These are phyloP conservation scores for Orthosia gracilis DNA, from an alignment of 2,888 invertebrate genomes.

Conservation along the genomic window DNA sequence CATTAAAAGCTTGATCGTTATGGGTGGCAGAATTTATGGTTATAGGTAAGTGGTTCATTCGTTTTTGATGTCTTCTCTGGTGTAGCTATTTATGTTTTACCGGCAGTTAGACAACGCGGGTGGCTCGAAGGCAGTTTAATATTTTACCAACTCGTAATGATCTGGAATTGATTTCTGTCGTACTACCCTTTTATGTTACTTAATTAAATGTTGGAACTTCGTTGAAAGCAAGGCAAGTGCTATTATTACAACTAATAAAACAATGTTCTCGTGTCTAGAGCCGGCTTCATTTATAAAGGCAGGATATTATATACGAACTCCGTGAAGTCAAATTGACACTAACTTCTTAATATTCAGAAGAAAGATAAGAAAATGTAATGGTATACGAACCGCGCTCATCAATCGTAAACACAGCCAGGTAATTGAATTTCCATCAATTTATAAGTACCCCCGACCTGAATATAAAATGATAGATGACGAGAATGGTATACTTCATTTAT, in stretches of 20 bases:
- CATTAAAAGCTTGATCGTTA: conserved; percentile 39
- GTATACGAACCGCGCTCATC: conserved; percentile 38
- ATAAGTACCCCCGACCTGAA: conserved; percentile 64
- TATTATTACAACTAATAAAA: conserved; percentile 3
- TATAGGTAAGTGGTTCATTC: conserved; percentile 72
- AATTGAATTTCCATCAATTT: conserved; percentile 66
- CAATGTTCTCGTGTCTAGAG: background rate
- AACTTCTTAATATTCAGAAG: conserved; percentile 49
- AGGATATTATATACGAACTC: conserved; percentile 9
- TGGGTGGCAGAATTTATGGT: conserved; percentile 72
- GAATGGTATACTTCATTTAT: conserved; percentile 74
- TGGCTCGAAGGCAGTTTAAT: conserved; percentile 72
- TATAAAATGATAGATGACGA: conserved; percentile 75
- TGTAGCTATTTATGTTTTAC: conserved; percentile 82
- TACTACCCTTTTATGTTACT: conserved; percentile 14
- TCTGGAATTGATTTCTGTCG: conserved; percentile 41
- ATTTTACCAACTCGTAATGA: conserved; percentile 63
- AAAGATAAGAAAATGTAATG: conserved; percentile 50
- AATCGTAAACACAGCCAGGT: conserved; percentile 59
- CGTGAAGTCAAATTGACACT: conserved; percentile 9
- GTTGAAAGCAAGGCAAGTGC: background rate
- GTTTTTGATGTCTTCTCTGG: conserved; percentile 77
- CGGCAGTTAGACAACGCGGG: conserved; percentile 73
- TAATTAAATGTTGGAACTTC: conserved; percentile 18
- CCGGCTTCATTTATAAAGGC: background rate